Conservation (phyloP, 2,797 vertebrate genomes). For the Rhynchotus rufescens region DNA sequence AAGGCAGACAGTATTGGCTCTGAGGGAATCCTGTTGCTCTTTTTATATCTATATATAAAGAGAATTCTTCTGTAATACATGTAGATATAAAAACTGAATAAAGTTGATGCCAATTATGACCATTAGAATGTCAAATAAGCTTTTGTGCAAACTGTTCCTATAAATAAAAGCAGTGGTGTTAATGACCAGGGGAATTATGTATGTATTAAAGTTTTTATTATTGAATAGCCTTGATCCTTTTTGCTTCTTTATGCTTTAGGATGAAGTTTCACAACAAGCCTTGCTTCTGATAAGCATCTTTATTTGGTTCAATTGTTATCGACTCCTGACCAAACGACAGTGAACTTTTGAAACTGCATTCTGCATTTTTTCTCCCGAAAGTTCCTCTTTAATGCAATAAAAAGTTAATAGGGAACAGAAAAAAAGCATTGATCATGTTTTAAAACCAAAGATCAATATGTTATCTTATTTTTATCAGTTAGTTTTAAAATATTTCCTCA, state of each 20-base stretch:
- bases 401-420: constrained; percentile 62
- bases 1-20: constrained; percentile 84
- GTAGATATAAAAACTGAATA: constrained; percentile 36
- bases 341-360: constrained; percentile 17
- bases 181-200: constrained; percentile 40
- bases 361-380: background rate
- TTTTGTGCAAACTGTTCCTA: background rate
- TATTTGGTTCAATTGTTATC: constrained; percentile 29
- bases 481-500: background rate
- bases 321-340: constrained; percentile 48
- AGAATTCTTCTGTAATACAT: constrained; percentile 75
- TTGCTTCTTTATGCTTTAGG: constrained; percentile 12
- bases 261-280: constrained; percentile 21
- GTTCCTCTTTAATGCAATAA: constrained; percentile 68
- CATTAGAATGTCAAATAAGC: background rate
- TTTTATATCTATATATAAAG: constrained; percentile 69
- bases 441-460: constrained; percentile 8
- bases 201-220: constrained; percentile 34
- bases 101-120: constrained; percentile 7
- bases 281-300: constrained; percentile 43
- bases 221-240: background rate
- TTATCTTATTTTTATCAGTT: background rate
- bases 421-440: background rate
- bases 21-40: constrained; percentile 82
- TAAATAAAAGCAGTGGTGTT: constrained; percentile 39